phyloP scores from a whole-genome alignment of 1,140 invertebrate genomes.

The Danaus plexippus region DNA sequence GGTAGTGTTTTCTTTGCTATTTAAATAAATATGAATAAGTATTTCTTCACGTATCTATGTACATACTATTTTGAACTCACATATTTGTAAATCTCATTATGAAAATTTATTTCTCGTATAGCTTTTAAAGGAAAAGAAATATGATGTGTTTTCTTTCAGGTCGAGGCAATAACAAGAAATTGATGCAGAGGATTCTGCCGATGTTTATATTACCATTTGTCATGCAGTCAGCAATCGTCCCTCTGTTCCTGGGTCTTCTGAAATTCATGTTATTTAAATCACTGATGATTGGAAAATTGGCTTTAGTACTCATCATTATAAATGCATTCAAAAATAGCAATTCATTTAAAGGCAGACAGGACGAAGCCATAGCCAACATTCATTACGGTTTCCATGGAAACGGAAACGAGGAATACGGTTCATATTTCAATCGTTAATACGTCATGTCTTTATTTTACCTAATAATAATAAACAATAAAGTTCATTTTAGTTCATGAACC shows the following conservation, averaged over 20 bases:
- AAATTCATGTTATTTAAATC: conserved; percentile 78
- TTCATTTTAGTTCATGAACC: too few species aligned
- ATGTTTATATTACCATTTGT: conserved; percentile 77
- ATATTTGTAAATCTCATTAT: too few species aligned
- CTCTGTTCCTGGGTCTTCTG: conserved; percentile 74
- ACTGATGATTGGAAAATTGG: conserved; percentile 76
- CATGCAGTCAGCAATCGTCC: conserved; percentile 75
- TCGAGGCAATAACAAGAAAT: conserved; percentile 71
- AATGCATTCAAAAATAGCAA: conserved; percentile 74
- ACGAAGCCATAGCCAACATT: conserved; percentile 46
- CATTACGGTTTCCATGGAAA: conserved; percentile 72
- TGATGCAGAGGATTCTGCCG: conserved; percentile 73
- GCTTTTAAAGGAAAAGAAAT: too few species aligned
- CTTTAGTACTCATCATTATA: conserved; percentile 73
- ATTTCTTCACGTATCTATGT: too few species aligned
- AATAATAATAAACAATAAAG: too few species aligned
- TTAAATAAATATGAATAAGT: too few species aligned
- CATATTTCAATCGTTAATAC: conserved; percentile 19
- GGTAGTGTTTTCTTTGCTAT: too few species aligned
- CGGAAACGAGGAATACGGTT: conserved; percentile 71
- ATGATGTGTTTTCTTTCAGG: conserved; percentile 49
- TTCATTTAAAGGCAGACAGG: conserved; percentile 49
- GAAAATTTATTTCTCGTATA: too few species aligned
- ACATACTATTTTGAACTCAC: too few species aligned
- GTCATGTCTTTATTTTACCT: background rate